phyloP scores from a whole-genome alignment of 2,888 invertebrate species.

The Nephrotoma guestfalica region DNA sequence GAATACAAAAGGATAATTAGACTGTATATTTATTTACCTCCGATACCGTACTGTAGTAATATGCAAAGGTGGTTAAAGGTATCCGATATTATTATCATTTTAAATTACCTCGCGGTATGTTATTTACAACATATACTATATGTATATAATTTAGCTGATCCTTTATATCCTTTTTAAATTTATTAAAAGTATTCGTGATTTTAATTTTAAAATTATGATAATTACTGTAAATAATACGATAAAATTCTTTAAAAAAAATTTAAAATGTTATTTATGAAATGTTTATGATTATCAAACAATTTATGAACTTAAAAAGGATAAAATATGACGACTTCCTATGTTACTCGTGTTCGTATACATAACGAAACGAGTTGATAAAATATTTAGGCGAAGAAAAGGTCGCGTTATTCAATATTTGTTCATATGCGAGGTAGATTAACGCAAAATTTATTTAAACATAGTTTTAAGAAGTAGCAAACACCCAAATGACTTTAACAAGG shows the following conservation, averaged over 20 bases:
- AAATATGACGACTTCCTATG: not conserved
- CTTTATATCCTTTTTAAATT: not conserved
- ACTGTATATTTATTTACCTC: not conserved
- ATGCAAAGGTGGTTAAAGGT: not conserved
- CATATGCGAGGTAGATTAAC: not conserved
- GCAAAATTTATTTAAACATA: not conserved
- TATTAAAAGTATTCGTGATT: not conserved
- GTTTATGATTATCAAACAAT: not conserved
- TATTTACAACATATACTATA: not conserved
- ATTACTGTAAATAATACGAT: not conserved
- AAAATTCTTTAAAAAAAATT: not conserved
- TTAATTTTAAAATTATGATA: not conserved
- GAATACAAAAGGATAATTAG: not conserved
- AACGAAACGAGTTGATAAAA: not conserved
- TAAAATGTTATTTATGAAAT: not conserved
- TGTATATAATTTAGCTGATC: not conserved
- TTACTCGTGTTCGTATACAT: not conserved
- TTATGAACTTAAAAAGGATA: not conserved
- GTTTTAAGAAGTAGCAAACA: not conserved
- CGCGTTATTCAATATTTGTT: not conserved
- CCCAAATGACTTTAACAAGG: not conserved
- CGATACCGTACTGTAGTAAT: not conserved
- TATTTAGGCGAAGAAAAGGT: not conserved
- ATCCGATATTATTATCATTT: not conserved
- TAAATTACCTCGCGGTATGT: slow-evolving; percentile 2